These are phyloP conservation scores for Percopsis omiscomaycus DNA, from an alignment of 2,797 vertebrate species.

Conservation along the genomic window DNA sequence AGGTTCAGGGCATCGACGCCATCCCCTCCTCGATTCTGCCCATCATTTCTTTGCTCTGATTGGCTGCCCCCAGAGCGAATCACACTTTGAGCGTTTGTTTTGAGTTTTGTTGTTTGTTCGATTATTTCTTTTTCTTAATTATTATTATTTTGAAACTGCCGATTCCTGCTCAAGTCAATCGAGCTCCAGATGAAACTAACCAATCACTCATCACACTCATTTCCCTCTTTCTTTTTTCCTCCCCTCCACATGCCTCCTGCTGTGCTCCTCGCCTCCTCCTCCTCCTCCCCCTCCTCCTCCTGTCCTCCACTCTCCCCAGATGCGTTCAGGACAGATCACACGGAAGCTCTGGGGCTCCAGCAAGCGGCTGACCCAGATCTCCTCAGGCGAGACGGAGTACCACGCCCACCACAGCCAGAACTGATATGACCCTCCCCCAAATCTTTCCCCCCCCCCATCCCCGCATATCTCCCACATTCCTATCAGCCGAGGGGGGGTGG, in stretches of 20 bases:
- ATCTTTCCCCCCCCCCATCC: conserved; percentile 32
- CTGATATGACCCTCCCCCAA: conserved; percentile 59
- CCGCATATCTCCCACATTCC: conserved; percentile 44
- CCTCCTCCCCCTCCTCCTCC: conserved; percentile 65
- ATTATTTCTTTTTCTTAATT: too few species aligned
- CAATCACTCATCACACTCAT: conserved; percentile 58
- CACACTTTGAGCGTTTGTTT: conserved; percentile 22
- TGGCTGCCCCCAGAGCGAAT: conserved; percentile 39
- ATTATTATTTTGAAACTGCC: too few species aligned
- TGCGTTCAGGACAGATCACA: conserved; percentile 92
- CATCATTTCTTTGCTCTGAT: conserved; percentile 31
- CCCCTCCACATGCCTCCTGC: not conserved
- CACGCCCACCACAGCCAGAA: conserved; percentile 79
- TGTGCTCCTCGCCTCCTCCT: conserved; percentile 36
- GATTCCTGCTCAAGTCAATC: conserved; percentile 33
- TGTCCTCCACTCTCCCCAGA: conserved; percentile 82
- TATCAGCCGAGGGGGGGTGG: conserved; percentile 6
- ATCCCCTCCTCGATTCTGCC: conserved; percentile 3
- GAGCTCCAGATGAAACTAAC: conserved; percentile 41
- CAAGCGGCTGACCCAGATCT: conserved; percentile 93
- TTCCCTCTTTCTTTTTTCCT: not conserved
- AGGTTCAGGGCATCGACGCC: too few species aligned
- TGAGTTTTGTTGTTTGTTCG: too few species aligned
- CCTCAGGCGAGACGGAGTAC: conserved; percentile 94
- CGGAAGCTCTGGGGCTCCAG: conserved; percentile 97